These are phyloP conservation scores for Condylostylus longicornis DNA, from an alignment of 1,140 invertebrate genomes.

Conservation along the genomic window DNA sequence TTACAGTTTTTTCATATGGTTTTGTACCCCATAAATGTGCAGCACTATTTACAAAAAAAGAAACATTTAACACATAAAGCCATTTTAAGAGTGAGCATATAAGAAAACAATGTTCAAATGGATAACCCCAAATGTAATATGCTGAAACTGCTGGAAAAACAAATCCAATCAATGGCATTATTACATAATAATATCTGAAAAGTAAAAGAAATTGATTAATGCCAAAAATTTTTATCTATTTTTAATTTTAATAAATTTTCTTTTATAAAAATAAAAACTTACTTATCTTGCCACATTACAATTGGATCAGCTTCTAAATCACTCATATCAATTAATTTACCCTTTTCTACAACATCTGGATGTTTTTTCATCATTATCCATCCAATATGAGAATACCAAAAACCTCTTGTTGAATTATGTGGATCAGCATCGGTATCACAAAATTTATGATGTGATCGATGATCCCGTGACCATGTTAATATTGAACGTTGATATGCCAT, in stretches of 20 bases:
- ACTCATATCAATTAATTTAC: slow-evolving; percentile 44
- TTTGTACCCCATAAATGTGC: slow-evolving; percentile 39
- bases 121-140: slow-evolving; percentile 39
- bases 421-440: slow-evolving; percentile 45
- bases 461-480: slow-evolving; percentile 34
- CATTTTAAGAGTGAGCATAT: slow-evolving; percentile 37
- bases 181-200: slow-evolving; percentile 43
- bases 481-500: slow-evolving; percentile 32
- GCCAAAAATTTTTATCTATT: background rate
- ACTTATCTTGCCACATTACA: slow-evolving; percentile 46
- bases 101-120: slow-evolving; percentile 16
- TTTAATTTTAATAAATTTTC: background rate
- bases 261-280: slow-evolving; percentile 10
- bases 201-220: background rate
- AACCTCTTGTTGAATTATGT: slow-evolving; percentile 41
- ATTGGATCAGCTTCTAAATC: slow-evolving; percentile 51
- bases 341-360: slow-evolving; percentile 40
- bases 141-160: slow-evolving; percentile 53
- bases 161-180: slow-evolving; percentile 48
- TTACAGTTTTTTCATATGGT: slow-evolving; percentile 49
- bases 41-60: slow-evolving; percentile 52
- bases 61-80: slow-evolving; percentile 41
- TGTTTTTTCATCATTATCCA: slow-evolving; percentile 40
- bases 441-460: slow-evolving; percentile 44
- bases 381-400: slow-evolving; percentile 43